Base-by-base conservation (phyloP, 1,140 invertebrate genomes). In the Melitaea cinxia region DNA sequence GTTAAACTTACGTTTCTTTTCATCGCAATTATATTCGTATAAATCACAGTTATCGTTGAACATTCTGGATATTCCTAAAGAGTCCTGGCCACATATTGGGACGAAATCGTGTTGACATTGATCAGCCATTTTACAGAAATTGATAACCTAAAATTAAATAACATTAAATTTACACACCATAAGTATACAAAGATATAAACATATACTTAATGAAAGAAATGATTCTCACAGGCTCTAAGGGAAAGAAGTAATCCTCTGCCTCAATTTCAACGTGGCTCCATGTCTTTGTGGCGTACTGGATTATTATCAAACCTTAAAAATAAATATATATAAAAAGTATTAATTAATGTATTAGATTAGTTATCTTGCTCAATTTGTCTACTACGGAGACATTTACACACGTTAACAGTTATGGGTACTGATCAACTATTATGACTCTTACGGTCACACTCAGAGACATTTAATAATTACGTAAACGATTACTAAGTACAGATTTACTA, bases 211-310 rank as follows among this genome's bases (percentile, higher is more conserved):
- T 15, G 15, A 17, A 39, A 1, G 6, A 0, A 14, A 1, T 37
- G 1, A 12, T 35, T 58, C 73, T 71, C 72, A 88, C 87, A 55
- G 87, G 87, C 63, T 90, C 87, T 74, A 90, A 69, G 6, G 87
- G 87, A 64, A 90, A 90, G 65, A 90, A 90, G 50, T 90, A 90
- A 73, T 90, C 87, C 70, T 90, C 87, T 2, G 85, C 76, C 59
- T 90, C 87, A 56, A 90, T 88, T 73, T 90, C 87, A 1, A 90
- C 82, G 58, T 90, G 87, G 7, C 61, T 57, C 80, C 84, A 83
- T 1, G 86, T 80, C 68, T 85, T 68, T 30, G 74, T 60, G 1
- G 73, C 75, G 21, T 82, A 70, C 17, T 70, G 66, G 39, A 85
- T 33, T 7, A 86, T 68, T 24, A 85, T 54, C 56, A 87, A 74